Evolutionary conservation across 2,113 vertebrate species (phyloP).

Genomic region (Agelaius phoeniceus): DNA sequence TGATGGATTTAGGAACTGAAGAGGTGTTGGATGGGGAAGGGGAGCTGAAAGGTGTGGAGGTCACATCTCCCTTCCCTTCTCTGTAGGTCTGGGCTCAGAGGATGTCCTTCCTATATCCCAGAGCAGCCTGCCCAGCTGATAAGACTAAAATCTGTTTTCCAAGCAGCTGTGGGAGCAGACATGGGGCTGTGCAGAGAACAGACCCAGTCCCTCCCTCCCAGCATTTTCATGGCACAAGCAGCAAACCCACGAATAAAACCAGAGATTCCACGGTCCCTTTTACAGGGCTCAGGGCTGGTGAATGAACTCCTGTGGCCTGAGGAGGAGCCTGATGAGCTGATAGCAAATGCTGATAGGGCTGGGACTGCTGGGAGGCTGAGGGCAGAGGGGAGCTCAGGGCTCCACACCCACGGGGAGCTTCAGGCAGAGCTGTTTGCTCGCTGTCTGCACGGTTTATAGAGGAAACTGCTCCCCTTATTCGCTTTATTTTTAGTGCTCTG

Average conservation of each 20-base stretch:
- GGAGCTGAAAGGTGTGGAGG: not conserved
- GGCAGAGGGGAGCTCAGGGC: not conserved
- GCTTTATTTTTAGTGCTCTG: not conserved
- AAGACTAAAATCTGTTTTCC: not conserved
- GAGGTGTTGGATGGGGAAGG: not conserved
- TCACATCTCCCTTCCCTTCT: not conserved
- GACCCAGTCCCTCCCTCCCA: not conserved
- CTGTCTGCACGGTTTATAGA: not conserved
- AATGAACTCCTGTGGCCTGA: not conserved
- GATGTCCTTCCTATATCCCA: not conserved
- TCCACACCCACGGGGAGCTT: not conserved
- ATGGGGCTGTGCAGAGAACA: not conserved
- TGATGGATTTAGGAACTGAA: not conserved
- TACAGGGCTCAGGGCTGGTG: not conserved
- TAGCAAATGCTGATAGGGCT: not conserved
- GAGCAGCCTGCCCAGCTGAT: not conserved
- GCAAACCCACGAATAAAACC: not conserved
- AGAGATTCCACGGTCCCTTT: not conserved
- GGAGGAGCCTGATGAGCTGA: not conserved
- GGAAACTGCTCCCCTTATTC: slow-evolving; percentile 8
- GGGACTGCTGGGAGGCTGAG: not conserved
- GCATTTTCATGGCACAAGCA: not conserved
- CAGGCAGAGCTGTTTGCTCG: not conserved
- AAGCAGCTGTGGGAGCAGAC: not conserved
- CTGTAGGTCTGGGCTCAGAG: not conserved